Base-by-base conservation (phyloP, 2,888 invertebrate species). In the Drosophila neutralis region DNA sequence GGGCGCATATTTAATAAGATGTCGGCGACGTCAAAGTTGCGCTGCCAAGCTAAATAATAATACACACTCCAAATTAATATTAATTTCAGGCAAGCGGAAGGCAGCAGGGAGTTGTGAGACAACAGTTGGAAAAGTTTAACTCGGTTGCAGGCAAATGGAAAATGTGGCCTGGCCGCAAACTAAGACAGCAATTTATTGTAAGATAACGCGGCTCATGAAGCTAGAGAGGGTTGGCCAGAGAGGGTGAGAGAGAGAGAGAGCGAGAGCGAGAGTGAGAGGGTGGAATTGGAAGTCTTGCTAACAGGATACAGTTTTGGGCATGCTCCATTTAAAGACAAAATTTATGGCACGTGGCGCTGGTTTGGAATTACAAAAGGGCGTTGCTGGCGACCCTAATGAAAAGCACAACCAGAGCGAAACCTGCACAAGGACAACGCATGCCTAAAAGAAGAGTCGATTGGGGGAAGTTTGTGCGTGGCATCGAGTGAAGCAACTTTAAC, bases 321-420 rank as follows among this genome's bases (percentile, higher is more conserved):
- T 83, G 83, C 88, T 78, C 83, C 88, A 84, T 84, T 84, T 88
- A 88, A 83, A 83, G 83, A 69, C 87, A 78, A 88, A 88, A 88
- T 84, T 84, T 88, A 88, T 88, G 84, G 88, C 84, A 88, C 84
- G 87, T 84, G 87, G 87, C 79, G 38, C 61, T 67, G 72, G 69
- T 56, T 75, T 66, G 80, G 80, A 71, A 56, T 77, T 75, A 81
- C 83, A 71, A 70, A 78, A 69, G 78, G 88, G 83, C 87, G 88
- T 77, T 63, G 65, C 75, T 67, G 48, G 63, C 36, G 27, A 27
- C 85, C 73, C 54, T 85, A 87, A 85, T 83, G 86, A 87, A 69
- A 87, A 76, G 76, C 71, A 68, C 64, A 60, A 52, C 51, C 38
- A 58, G 58, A 68, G 52, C 40, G 48, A 52, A 73, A 72, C 77